Evolutionary conservation across 2,113 vertebrate genomes (phyloP), one percentile per base, ranked within the genome.

Genomic region (Hipposideros armiger): DNA sequence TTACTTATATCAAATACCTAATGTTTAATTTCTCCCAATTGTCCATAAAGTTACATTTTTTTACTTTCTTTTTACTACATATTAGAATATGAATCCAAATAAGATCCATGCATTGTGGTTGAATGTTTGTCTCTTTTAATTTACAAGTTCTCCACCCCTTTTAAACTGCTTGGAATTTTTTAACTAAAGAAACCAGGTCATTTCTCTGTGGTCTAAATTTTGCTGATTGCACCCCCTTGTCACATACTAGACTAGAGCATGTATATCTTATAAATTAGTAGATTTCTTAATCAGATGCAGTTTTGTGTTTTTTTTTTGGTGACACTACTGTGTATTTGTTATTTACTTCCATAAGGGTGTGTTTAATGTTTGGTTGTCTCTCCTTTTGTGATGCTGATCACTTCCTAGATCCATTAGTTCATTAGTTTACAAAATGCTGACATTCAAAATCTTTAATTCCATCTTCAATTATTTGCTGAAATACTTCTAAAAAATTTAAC

Each of bases 391-490:
- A 76, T n/a, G 42, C 16, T 87, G 64, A 36, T 83, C 58, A 67
- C 36, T 77, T 80, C 62, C 45, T 84, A 72, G 14, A 93, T 62
- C 47, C 17, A 80, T 36, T 67, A 74, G 93, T 72, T 66, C 70
- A 95, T 54, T 45, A 66, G 24, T 36, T 62, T 84, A 76, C 28
- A 77, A 92, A 88, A 58, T 84, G 50, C 30, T 45, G 11, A 82
- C 32, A 54, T 47, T 73, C 45, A 73, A 47, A 91, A 56, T 91
- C 22, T 54, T 3, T 32, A 47, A 56, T 81, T 87, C 17, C 36
- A 58, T 58, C 40, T 86, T 64, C 30, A 76, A 90, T 90, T 91
- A 91, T 32, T 56, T 87, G 56, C 56, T 54, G 16, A 87, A 80
- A 66, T 91, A 45, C 28, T 42, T 90, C 24, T 32, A 56, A 47